Conservation (phyloP, 2,888 invertebrate genomes). For the Thysanoteuthis rhombus region DNA sequence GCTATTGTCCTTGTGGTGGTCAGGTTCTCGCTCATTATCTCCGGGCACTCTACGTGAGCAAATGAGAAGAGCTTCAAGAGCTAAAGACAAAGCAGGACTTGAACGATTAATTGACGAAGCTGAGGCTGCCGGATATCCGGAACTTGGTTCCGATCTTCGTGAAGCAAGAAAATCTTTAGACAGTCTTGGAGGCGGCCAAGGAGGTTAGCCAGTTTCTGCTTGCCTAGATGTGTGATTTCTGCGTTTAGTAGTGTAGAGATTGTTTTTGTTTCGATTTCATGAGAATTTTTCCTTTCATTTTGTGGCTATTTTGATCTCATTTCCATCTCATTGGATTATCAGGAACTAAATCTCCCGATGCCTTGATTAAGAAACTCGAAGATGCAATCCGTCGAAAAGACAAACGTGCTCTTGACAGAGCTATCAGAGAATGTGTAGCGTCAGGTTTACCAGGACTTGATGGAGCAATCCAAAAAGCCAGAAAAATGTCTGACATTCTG, state of each 20-base stretch:
- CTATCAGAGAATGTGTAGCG: not conserved
- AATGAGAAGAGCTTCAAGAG: not conserved
- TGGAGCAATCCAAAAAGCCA: not conserved
- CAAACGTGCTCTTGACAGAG: not conserved
- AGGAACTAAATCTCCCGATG: not conserved
- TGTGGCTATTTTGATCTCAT: not conserved
- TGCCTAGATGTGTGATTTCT: not conserved
- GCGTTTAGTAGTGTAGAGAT: not conserved
- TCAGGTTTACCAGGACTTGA: not conserved
- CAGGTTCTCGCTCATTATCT: not conserved
- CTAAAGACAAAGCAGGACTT: not conserved
- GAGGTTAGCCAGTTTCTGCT: not conserved
- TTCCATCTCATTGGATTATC: not conserved
- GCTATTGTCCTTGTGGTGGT: not conserved
- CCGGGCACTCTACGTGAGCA: not conserved
- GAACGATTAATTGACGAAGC: not conserved
- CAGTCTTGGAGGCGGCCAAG: not conserved
- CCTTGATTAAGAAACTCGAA: not conserved
- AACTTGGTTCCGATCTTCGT: not conserved
- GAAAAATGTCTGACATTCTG: not conserved
- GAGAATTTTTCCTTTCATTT: not conserved
- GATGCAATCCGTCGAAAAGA: not conserved
- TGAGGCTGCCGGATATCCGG: not conserved
- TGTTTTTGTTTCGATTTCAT: not conserved
- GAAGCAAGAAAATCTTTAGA: slow-evolving; percentile 13